These are phyloP conservation scores for Nezara viridula DNA, from an alignment of 2,888 invertebrate species.

Conservation along the genomic window DNA sequence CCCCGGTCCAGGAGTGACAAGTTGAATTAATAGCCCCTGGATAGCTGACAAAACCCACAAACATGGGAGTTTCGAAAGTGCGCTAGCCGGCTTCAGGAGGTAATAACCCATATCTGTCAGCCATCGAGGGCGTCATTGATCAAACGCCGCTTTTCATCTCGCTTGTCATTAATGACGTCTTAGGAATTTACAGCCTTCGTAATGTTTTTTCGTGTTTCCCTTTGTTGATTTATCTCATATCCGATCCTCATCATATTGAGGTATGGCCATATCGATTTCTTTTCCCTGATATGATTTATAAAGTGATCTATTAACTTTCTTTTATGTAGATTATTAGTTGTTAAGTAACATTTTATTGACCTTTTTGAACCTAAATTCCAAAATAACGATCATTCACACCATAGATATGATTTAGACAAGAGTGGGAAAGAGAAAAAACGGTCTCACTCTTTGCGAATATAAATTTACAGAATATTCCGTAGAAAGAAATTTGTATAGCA, in stretches of 20 bases:
- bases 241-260: background rate
- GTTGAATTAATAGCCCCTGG: background rate
- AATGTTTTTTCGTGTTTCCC: conserved; percentile 5
- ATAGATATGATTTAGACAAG: too few species aligned
- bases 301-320: background rate
- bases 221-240: conserved; percentile 3
- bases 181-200: conserved; percentile 7
- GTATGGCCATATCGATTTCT: background rate
- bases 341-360: too few species aligned
- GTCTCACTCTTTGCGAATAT: too few species aligned
- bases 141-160: background rate
- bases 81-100: background rate
- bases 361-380: too few species aligned
- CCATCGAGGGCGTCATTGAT: background rate
- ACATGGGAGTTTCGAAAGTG: background rate
- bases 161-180: background rate
- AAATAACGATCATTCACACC: too few species aligned
- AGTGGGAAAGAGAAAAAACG: too few species aligned
- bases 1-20: background rate
- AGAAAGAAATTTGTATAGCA: too few species aligned
- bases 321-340: background rate
- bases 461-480: too few species aligned
- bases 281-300: background rate
- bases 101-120: conserved; percentile 40
- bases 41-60: conserved; percentile 37